Percentiles rank a stretch among this genome's conserved stretches.
phyloP scores from a whole-genome alignment of 2,113 vertebrate genomes.

The Laticauda colubrina region DNA sequence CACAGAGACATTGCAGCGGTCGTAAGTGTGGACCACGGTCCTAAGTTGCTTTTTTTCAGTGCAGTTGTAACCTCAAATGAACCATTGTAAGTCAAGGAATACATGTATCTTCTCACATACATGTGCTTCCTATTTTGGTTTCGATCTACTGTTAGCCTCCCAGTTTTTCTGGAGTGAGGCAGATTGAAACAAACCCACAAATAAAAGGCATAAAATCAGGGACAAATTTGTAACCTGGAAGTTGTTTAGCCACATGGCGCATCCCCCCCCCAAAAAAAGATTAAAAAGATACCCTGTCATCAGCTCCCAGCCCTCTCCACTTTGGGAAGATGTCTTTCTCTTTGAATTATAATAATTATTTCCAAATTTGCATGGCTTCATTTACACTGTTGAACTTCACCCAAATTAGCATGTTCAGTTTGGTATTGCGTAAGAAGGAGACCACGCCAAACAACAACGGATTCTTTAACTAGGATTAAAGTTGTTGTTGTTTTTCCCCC shows the following conservation, averaged over 20 bases:
- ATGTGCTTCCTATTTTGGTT: not conserved
- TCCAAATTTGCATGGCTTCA: not conserved
- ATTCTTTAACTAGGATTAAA: not conserved
- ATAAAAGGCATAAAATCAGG: not conserved
- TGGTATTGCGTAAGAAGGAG: not conserved
- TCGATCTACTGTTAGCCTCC: not conserved
- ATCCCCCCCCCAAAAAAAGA: not conserved
- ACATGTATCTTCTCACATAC: not conserved
- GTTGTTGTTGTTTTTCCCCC: not conserved
- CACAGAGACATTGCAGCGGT: too few relatives aligned
- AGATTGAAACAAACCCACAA: not conserved
- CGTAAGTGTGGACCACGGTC: too few relatives aligned
- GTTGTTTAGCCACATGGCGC: not conserved
- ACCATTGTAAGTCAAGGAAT: too few relatives aligned
- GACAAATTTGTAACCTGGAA: not conserved
- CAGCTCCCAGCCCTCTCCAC: not conserved
- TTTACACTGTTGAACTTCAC: not conserved
- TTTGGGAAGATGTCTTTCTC: not conserved
- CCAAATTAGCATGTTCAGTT: not conserved
- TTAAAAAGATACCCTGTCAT: not conserved
- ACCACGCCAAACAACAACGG: not conserved
- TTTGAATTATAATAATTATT: not conserved
- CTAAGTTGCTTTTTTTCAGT: too few relatives aligned
- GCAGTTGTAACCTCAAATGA: too few relatives aligned
- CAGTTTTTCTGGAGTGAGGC: not conserved